Evolutionary conservation across 2,888 invertebrate genomes (phyloP).

Genomic region (Euproctis similis): DNA sequence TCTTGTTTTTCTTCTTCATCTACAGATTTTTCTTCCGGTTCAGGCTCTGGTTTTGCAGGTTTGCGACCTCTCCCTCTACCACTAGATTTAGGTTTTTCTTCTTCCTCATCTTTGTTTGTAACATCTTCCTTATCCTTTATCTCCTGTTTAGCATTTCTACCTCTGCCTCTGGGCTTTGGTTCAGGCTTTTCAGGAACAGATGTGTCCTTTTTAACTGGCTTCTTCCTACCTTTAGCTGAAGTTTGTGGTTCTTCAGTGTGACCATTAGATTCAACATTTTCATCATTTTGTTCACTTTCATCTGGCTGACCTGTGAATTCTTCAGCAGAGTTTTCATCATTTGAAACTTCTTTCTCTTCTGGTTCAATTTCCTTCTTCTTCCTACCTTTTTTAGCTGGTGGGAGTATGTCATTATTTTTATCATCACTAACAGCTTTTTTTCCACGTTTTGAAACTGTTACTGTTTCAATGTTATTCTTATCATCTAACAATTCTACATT

Average conservation of each 20-base stretch:
- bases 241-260: constrained; percentile 31
- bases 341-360: constrained; percentile 33
- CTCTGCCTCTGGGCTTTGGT: constrained; percentile 33
- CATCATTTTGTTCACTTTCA: constrained; percentile 35
- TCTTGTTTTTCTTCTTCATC: constrained; percentile 40
- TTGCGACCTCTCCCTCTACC: constrained; percentile 46
- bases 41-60: constrained; percentile 35
- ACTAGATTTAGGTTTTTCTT: constrained; percentile 42
- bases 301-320: constrained; percentile 29
- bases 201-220: constrained; percentile 51
- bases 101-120: constrained; percentile 23
- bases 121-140: constrained; percentile 27
- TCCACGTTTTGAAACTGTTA: constrained; percentile 33
- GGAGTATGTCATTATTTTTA: constrained; percentile 35
- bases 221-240: constrained; percentile 48
- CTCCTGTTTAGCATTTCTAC: constrained; percentile 38
- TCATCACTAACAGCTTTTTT: constrained; percentile 42
- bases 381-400: constrained; percentile 49
- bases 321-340: constrained; percentile 42
- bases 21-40: constrained; percentile 32
- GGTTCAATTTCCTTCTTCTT: constrained; percentile 46
- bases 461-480: constrained; percentile 33
- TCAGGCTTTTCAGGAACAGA: constrained; percentile 31
- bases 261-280: constrained; percentile 41
- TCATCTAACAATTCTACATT: constrained; percentile 25